phyloP scores from a whole-genome alignment of 2,113 vertebrate genomes.

The Indicator maculatus region DNA sequence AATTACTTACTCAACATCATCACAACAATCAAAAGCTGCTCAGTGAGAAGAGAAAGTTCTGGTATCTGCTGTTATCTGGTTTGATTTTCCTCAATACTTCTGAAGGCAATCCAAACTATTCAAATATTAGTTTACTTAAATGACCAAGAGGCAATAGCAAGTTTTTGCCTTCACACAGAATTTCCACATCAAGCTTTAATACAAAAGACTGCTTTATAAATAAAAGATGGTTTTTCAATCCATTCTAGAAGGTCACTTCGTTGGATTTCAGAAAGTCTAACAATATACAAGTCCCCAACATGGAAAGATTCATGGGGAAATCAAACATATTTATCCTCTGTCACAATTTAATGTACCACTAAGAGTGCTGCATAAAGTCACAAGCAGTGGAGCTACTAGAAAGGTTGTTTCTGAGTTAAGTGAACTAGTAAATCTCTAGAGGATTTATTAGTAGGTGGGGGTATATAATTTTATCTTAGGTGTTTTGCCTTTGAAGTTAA shows the following conservation, averaged over 20 bases:
- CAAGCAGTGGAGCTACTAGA: not conserved
- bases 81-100: not conserved
- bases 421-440: not conserved
- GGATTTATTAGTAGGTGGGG: not conserved
- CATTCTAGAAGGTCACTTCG: not conserved
- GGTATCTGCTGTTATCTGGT: not conserved
- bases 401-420: not conserved
- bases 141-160: not conserved
- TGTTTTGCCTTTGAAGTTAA: constrained; percentile 27
- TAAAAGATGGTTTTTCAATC: not conserved
- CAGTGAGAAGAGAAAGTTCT: not conserved
- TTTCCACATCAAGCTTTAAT: not conserved
- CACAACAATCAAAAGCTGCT: not conserved
- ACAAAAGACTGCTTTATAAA: not conserved
- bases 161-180: not conserved
- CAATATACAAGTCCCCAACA: not conserved
- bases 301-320: not conserved
- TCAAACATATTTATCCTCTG: not conserved
- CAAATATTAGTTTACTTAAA: not conserved
- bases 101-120: not conserved
- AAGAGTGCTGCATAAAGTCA: not conserved
- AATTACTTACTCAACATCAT: not conserved
- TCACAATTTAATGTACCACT: not conserved
- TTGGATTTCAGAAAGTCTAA: not conserved
- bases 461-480: not conserved